Evolutionary conservation across 2,113 vertebrate species (phyloP).

Genomic region (Notarius lentiginosus): DNA sequence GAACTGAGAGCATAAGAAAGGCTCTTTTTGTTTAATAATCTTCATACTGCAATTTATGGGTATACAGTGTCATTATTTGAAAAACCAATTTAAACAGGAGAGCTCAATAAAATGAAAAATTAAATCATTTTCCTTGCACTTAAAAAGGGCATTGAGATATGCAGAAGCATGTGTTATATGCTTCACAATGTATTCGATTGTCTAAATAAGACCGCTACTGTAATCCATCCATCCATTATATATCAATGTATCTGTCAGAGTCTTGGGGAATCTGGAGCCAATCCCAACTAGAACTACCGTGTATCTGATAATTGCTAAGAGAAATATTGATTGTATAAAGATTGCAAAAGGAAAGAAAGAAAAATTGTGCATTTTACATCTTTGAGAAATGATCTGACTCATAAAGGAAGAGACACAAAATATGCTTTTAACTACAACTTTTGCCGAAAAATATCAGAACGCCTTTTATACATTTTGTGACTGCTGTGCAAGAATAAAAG

Average conservation of each 20-base stretch:
- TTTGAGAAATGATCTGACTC: neutral
- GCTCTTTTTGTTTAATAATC: constrained; percentile 50
- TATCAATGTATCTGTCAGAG: no score
- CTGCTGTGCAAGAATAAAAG: neutral
- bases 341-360: neutral
- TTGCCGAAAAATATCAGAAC: neutral
- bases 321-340: neutral
- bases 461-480: neutral
- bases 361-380: neutral
- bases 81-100: constrained; percentile 48
- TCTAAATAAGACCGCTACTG: neutral
- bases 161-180: constrained; percentile 22
- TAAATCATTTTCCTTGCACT: neutral
- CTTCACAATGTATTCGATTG: neutral
- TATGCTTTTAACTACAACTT: neutral
- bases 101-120: constrained; percentile 42
- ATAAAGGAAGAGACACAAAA: neutral
- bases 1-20: neutral
- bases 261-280: no score
- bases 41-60: constrained; percentile 48
- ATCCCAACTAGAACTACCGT: no score
- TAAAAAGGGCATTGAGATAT: neutral
- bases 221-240: no score
- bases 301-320: neutral
- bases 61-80: constrained; percentile 52